A percentile compares a stretch with the other conserved stretches of the same genome.
Conservation (phyloP, 2,888 invertebrate genomes). For the Leptarthrus brevirostris region DNA sequence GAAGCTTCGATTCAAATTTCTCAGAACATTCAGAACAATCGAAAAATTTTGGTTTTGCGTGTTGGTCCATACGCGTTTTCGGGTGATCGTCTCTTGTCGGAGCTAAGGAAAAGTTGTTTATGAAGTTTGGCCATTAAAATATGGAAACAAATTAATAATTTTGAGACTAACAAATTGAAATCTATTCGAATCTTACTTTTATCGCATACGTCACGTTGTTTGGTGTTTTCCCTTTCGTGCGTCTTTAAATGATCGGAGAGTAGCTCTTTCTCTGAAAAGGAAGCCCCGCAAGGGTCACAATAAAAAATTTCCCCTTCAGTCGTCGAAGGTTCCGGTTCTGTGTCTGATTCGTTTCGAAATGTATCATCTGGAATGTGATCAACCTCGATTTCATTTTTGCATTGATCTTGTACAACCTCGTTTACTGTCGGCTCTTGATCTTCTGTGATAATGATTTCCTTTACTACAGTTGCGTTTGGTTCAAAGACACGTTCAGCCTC, state of each 20-base stretch:
- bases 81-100: background rate
- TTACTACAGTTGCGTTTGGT: no score
- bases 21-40: background rate
- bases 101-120: no score
- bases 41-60: background rate
- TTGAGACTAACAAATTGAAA: no score
- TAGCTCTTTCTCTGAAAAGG: background rate
- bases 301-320: background rate
- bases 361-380: background rate
- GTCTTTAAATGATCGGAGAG: background rate
- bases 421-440: no score
- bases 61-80: background rate
- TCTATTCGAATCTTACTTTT: no score
- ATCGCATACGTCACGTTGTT: background rate
- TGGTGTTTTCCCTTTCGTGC: background rate
- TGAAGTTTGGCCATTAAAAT: no score
- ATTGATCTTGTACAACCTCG: background rate
- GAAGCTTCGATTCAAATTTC: background rate
- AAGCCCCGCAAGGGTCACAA: background rate
- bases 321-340: background rate
- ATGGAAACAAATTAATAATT: no score
- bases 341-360: background rate
- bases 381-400: background rate
- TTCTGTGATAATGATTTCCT: no score
- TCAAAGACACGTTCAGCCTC: background rate